Evolutionary conservation across 2,888 invertebrate species (phyloP).

Genomic region (Molanna angustata): DNA sequence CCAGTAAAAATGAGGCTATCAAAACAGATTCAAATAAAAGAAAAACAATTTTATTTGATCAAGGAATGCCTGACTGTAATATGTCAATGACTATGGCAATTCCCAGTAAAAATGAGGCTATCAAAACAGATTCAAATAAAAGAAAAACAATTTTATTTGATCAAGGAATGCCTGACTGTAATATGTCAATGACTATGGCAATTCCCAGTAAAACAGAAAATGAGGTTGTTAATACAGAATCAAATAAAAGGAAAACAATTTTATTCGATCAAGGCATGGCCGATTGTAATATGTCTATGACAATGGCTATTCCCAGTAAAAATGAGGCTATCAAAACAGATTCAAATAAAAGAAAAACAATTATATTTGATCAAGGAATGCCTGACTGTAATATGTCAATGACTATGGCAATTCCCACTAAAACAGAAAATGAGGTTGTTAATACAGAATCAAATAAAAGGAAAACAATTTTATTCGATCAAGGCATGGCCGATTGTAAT

Average conservation of each 20-base stretch:
- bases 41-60: constrained; percentile 12
- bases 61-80: neutral
- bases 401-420: constrained; percentile 5
- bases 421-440: too few relatives aligned
- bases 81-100: constrained; percentile 10
- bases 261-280: neutral
- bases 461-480: neutral
- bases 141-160: constrained; percentile 17
- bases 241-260: neutral
- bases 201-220: neutral
- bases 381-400: constrained; percentile 12
- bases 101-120: neutral
- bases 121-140: constrained; percentile 5
- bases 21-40: neutral
- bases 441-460: neutral
- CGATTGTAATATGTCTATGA: neutral
- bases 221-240: too few relatives aligned
- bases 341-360: constrained; percentile 12
- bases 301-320: neutral
- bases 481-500: neutral
- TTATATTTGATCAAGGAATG: neutral
- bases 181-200: constrained; percentile 18
- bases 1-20: neutral
- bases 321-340: neutral
- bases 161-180: constrained; percentile 2